A percentile compares a stretch with the other conserved stretches of the same genome.
These are phyloP conservation scores for Cylloceria caligata DNA, from an alignment of 2,888 invertebrate species.

Conservation along the genomic window DNA sequence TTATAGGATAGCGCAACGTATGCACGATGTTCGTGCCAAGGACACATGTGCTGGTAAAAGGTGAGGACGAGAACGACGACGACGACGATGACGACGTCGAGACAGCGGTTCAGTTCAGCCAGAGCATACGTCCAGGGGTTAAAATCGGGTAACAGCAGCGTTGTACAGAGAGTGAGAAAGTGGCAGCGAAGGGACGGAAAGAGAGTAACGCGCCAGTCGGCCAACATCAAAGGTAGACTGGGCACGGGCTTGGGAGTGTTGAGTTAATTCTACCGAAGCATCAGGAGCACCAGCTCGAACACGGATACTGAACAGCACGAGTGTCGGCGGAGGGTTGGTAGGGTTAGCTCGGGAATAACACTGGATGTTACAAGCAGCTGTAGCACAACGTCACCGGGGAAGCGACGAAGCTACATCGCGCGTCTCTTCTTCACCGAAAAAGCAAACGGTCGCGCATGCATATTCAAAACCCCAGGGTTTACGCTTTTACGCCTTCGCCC, in stretches of 20 bases:
- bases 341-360: conserved; percentile 36
- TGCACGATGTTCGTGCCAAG: conserved; percentile 4
- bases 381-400: conserved; percentile 2
- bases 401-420: neutral
- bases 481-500: conserved; percentile 51
- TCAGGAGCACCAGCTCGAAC: conserved; percentile 26
- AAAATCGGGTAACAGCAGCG: neutral
- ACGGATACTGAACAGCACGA: neutral
- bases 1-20: conserved; percentile 3
- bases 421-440: conserved; percentile 18
- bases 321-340: conserved; percentile 4
- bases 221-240: conserved; percentile 58
- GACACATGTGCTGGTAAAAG: neutral
- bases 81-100: conserved; percentile 1
- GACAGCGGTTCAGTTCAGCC: neutral
- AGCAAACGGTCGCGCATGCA: conserved; percentile 49
- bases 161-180: neutral
- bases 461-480: conserved; percentile 63
- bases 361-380: conserved; percentile 38
- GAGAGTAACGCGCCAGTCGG: conserved; percentile 29
- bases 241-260: conserved; percentile 28
- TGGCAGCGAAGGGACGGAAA: conserved; percentile 15
- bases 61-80: neutral
- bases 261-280: conserved; percentile 55
- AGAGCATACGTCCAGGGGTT: neutral